These are phyloP conservation scores for Forbesichthys papilliferus DNA, from an alignment of 2,113 vertebrate species.

Conservation along the genomic window DNA sequence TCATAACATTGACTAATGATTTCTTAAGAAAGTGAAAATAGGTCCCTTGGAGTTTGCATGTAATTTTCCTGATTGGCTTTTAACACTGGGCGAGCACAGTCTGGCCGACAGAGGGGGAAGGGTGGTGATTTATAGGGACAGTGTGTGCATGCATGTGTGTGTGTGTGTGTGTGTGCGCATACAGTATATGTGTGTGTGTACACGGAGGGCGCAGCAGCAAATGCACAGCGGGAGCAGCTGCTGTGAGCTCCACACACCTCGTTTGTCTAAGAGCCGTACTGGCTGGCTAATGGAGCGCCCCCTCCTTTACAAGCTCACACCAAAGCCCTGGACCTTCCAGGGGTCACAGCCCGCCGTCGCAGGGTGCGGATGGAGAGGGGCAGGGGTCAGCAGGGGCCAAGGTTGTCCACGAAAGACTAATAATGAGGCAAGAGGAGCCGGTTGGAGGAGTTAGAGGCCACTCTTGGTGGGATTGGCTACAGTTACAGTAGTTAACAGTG, in stretches of 20 bases:
- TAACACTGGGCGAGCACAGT: constrained; percentile 83
- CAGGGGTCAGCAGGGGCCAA: constrained; percentile 47
- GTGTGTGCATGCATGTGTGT: constrained; percentile 74
- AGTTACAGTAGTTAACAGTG: background rate
- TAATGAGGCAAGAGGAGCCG: constrained; percentile 48
- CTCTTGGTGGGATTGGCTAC: constrained; percentile 11
- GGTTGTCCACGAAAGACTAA: constrained; percentile 53
- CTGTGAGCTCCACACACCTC: constrained; percentile 84
- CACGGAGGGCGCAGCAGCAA: constrained; percentile 63
- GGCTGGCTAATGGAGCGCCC: constrained; percentile 82
- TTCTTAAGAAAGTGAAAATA: constrained; percentile 83
- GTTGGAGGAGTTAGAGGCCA: constrained; percentile 23
- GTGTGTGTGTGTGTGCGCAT: constrained; percentile 28
- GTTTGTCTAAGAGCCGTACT: constrained; percentile 89
- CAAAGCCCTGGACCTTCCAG: constrained; percentile 62
- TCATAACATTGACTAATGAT: constrained; percentile 83
- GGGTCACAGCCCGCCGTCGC: constrained; percentile 53
- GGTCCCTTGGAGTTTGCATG: constrained; percentile 90
- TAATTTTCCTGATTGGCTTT: constrained; percentile 99
- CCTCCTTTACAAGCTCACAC: constrained; percentile 77
- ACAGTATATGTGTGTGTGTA: constrained; percentile 53
- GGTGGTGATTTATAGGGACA: constrained; percentile 90
- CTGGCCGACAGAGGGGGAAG: constrained; percentile 76
- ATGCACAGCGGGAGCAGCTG: constrained; percentile 90
- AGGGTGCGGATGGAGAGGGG: constrained; percentile 32